phyloP scores from a whole-genome alignment of 1,140 invertebrate genomes.

The Ptiloglossa arizonensis region DNA sequence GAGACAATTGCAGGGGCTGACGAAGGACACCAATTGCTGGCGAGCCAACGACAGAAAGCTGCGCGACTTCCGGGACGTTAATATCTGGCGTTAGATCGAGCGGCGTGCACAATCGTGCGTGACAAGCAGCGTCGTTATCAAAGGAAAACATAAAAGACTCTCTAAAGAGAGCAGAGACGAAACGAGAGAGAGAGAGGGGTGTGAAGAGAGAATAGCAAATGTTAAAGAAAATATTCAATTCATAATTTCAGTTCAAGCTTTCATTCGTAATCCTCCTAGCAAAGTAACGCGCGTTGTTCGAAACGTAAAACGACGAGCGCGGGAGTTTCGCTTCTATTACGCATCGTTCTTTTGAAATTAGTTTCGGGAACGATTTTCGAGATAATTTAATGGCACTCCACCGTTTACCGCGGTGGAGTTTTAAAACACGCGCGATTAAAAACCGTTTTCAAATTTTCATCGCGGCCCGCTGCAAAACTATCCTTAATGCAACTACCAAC shows the following conservation, averaged over 20 bases:
- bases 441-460: constrained; percentile 29
- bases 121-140: constrained; percentile 20
- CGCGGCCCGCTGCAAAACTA: background rate
- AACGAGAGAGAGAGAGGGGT: background rate
- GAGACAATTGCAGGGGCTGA: constrained; percentile 66
- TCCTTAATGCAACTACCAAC: constrained; percentile 9
- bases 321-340: constrained; percentile 41
- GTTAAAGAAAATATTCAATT: constrained; percentile 39
- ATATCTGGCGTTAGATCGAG: constrained; percentile 51
- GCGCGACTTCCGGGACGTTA: constrained; percentile 59
- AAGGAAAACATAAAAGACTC: constrained; percentile 6
- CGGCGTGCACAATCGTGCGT: constrained; percentile 15
- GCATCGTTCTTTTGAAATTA: constrained; percentile 38
- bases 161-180: background rate
- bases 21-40: constrained; percentile 63
- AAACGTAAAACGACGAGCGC: constrained; percentile 37
- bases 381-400: constrained; percentile 43
- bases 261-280: constrained; percentile 26
- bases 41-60: constrained; percentile 56
- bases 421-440: constrained; percentile 23
- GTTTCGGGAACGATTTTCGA: constrained; percentile 39
- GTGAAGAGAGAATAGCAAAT: background rate
- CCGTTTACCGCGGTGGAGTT: no score
- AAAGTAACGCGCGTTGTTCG: constrained; percentile 31
- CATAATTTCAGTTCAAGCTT: constrained; percentile 28